phyloP scores from a whole-genome alignment of 2,797 vertebrate genomes.

The Sebastes steindachneri region DNA sequence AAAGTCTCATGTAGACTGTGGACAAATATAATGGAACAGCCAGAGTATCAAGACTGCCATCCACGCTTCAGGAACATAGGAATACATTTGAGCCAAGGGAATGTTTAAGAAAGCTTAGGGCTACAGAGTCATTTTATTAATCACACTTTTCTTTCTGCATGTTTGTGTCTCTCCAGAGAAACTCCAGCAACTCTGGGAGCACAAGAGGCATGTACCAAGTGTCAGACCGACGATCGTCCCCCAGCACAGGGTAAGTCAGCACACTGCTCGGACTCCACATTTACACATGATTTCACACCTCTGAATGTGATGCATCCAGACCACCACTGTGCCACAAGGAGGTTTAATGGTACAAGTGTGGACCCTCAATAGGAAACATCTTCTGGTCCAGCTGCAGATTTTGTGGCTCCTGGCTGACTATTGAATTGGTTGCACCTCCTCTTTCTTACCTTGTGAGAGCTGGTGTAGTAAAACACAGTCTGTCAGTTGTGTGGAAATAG shows the following conservation, averaged over 20 bases:
- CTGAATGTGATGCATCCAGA: background rate
- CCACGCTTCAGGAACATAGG: background rate
- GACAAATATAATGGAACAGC: background rate
- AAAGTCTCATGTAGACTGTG: background rate
- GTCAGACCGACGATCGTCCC: slow-evolving; percentile 84
- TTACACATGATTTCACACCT: background rate
- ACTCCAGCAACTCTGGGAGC: slow-evolving; percentile 83
- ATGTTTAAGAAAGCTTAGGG: background rate
- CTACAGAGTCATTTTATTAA: background rate
- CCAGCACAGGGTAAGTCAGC: slow-evolving; percentile 84
- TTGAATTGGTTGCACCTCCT: slow-evolving; percentile 19
- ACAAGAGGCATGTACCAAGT: slow-evolving; percentile 87
- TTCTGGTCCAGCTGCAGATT: slow-evolving; percentile 1
- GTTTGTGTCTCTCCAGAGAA: slow-evolving; percentile 75
- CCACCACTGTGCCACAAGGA: background rate
- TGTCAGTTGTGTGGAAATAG: slow-evolving; percentile 26
- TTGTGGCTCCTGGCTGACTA: slow-evolving; percentile 7
- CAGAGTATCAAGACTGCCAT: background rate
- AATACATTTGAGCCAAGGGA: background rate
- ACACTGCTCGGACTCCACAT: background rate
- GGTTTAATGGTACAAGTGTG: background rate
- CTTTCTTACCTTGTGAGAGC: slow-evolving; percentile 7
- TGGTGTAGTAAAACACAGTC: slow-evolving; percentile 26
- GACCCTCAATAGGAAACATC: background rate
- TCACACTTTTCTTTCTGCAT: background rate